Conservation (phyloP, 2,113 vertebrate genomes). For the Felis chaus region DNA sequence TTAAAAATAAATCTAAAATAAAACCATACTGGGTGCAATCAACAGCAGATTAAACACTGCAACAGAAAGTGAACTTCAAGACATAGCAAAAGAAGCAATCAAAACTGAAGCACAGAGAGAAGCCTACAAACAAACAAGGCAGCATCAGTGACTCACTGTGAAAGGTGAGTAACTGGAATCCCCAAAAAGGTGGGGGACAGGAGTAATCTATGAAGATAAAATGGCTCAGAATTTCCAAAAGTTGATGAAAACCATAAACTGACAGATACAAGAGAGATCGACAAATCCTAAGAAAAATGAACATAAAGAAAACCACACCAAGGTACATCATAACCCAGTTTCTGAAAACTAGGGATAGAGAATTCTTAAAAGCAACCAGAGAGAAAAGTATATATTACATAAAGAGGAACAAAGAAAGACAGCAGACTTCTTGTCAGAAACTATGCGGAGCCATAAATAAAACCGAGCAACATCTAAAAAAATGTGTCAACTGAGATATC, state of each 20-base stretch:
- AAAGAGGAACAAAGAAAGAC: background rate
- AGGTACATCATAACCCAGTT: background rate
- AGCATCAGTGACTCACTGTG: background rate
- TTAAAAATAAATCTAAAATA: constrained; percentile 26
- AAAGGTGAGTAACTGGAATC: background rate
- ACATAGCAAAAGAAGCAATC: background rate
- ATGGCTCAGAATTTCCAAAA: background rate
- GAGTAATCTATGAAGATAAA: background rate
- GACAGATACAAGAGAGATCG: background rate
- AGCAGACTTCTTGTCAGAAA: background rate
- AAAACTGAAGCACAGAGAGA: background rate
- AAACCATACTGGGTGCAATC: background rate
- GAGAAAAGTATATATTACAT: background rate
- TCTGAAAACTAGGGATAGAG: background rate
- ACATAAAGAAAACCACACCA: background rate
- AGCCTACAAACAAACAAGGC: background rate
- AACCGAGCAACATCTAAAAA: background rate
- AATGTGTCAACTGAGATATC: background rate
- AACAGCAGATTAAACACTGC: background rate
- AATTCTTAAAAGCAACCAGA: background rate
- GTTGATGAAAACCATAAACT: background rate
- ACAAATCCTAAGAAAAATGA: background rate
- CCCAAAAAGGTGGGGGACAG: background rate
- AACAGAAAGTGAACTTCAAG: background rate
- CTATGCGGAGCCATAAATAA: background rate